Evolutionary conservation across 1,140 invertebrate species (phyloP).

Genomic region (Pseudomyrmex concolor): DNA sequence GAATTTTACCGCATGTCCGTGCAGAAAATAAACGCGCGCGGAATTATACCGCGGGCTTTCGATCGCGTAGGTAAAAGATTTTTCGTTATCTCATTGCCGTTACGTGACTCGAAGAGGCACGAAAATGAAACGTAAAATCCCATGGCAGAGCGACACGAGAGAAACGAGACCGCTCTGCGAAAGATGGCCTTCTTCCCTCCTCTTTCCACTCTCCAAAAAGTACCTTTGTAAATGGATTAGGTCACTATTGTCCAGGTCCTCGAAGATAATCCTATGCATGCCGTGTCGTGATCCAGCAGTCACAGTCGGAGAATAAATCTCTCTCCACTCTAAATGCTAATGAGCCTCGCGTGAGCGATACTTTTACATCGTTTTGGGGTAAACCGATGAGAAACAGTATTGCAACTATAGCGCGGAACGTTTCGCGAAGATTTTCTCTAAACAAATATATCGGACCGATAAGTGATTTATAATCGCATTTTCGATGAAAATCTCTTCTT

Average conservation of each 20-base stretch:
- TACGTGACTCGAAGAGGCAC: conserved; percentile 42
- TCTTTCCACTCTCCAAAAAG: conserved; percentile 2
- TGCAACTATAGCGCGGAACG: conserved; percentile 43
- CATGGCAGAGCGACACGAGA: not conserved
- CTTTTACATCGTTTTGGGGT: conserved; percentile 69
- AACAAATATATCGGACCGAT: conserved; percentile 10
- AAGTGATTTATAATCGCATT: conserved; percentile 31
- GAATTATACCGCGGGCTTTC: conserved; percentile 26
- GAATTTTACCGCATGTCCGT: conserved; percentile 17
- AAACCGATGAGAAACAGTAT: conserved; percentile 63
- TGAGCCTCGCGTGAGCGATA: conserved; percentile 71
- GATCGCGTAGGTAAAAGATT: conserved; percentile 52
- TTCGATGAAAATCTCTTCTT: not conserved
- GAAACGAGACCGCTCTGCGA: conserved; percentile 14
- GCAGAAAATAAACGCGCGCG: conserved; percentile 33
- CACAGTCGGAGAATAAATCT: conserved; percentile 75
- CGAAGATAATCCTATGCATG: conserved; percentile 78
- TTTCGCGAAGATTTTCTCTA: not conserved
- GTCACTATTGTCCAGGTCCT: conserved; percentile 72
- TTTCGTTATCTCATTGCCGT: conserved; percentile 50
- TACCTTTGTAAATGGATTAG: conserved; percentile 71
- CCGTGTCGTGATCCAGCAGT: conserved; percentile 75
- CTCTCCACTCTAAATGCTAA: conserved; percentile 79
- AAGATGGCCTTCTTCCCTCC: not conserved
- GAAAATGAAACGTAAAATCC: conserved; percentile 43